Conservation (phyloP, 1,140 invertebrate species). For the Drosophila takahashii region DNA sequence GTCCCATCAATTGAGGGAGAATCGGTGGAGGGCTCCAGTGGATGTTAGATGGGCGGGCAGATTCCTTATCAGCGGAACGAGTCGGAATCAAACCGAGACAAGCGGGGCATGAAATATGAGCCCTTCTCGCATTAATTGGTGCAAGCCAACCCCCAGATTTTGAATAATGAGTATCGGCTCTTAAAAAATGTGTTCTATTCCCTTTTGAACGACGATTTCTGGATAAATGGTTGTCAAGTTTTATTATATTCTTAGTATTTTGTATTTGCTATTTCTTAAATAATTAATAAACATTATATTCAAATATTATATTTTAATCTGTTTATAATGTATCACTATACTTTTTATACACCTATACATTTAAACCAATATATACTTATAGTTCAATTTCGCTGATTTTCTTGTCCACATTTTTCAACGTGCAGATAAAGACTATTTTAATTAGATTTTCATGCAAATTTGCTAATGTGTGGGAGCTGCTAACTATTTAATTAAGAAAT, state of each 20-base stretch:
- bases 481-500: conserved; percentile 29
- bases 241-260: no score
- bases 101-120: conserved; percentile 68
- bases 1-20: conserved; percentile 49
- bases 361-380: neutral
- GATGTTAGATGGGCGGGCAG: conserved; percentile 4
- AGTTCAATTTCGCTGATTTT: no score
- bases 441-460: conserved; percentile 36
- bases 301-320: no score
- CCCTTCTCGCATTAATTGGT: conserved; percentile 12
- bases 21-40: conserved; percentile 2
- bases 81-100: conserved; percentile 24
- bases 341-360: neutral
- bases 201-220: neutral
- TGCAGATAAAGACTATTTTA: conserved; percentile 25
- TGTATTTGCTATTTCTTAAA: no score
- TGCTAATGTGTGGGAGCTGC: neutral
- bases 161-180: neutral
- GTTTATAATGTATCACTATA: no score
- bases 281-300: no score
- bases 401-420: conserved; percentile 1
- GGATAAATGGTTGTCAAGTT: neutral
- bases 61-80: conserved; percentile 61
- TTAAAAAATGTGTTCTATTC: neutral
- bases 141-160: neutral